Evolutionary conservation across 2,888 invertebrate genomes (phyloP), one percentile per base, ranked within the genome.

Genomic region (Drosophila austrosaltans): DNA sequence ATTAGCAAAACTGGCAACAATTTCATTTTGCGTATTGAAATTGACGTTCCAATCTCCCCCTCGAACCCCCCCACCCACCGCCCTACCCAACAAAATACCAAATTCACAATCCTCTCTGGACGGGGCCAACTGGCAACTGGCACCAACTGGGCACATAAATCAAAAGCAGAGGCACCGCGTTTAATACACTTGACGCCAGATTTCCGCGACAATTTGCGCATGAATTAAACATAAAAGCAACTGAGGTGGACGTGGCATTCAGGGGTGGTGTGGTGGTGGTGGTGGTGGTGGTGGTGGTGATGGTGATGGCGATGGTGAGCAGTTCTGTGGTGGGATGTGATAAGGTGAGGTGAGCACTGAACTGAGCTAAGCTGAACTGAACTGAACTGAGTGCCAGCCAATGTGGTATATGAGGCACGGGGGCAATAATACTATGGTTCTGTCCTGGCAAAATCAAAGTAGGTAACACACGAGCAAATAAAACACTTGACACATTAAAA

Each of bases 401-500:
- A 48, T 48, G 48, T 48, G 48, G 25, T 12, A 25, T 48, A 48
- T 48, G 48, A 2, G 22, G 44, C 32, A 6, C 8, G 36, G 28
- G 32, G 40, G 63, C 39, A 2, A 36, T 63, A 16, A 16, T 28
- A 30, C 30, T 30, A 4, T 36, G 61, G 58, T 48, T 58, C 20
- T 48, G 48, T 40, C 61, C 72, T 64, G 65, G 67, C 82, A 86
- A 85, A 85, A 85, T 85, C 85, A 85, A 86, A 85, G 85, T 86
- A 85, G 85, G 86, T 86, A 86, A 86, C 85, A 85, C 82, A 85
- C 82, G 87, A 79, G 84, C 81, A 82, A 87, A 85, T 86, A 85
- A 85, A 85, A 85, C 87, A 86, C 85, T 85, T 85, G 85, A 85
- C 87, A 85, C 87, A 86, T 87, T 85, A 85, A 85, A 87, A 74